Conservation (phyloP, 2,113 vertebrate genomes). For the Microtus richardsoni region DNA sequence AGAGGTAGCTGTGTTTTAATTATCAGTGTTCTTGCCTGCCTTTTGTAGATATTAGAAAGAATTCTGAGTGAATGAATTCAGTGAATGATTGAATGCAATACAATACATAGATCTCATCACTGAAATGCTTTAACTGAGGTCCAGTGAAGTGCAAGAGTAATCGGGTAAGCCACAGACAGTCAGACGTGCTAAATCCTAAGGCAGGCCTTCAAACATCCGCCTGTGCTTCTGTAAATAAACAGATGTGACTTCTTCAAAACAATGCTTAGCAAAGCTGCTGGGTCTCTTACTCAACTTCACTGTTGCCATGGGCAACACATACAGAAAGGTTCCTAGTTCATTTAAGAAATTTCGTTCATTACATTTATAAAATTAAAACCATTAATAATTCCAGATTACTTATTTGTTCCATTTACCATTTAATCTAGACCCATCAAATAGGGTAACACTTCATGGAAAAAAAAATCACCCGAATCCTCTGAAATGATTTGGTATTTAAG, state of each 20-base stretch:
- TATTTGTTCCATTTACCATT: background rate
- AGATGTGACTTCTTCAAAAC: background rate
- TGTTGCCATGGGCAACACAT: background rate
- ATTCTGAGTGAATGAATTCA: background rate
- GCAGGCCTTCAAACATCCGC: background rate
- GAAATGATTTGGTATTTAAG: slow-evolving; percentile 40
- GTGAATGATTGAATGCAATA: background rate
- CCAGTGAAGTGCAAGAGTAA: background rate
- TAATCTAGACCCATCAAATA: background rate
- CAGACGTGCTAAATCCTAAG: background rate
- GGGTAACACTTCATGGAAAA: background rate
- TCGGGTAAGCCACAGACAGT: background rate
- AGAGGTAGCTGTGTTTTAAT: background rate
- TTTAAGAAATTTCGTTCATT: background rate
- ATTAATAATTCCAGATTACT: background rate
- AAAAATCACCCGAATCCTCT: background rate
- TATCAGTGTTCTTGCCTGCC: background rate
- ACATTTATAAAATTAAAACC: background rate
- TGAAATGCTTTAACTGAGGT: background rate
- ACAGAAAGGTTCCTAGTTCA: background rate
- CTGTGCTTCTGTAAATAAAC: background rate
- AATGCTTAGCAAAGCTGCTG: background rate
- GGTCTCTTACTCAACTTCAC: background rate
- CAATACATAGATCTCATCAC: background rate
- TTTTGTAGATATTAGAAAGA: background rate